These are phyloP conservation scores for Lasioglossum baleicum DNA, from an alignment of 1,140 invertebrate genomes.

Conservation along the genomic window DNA sequence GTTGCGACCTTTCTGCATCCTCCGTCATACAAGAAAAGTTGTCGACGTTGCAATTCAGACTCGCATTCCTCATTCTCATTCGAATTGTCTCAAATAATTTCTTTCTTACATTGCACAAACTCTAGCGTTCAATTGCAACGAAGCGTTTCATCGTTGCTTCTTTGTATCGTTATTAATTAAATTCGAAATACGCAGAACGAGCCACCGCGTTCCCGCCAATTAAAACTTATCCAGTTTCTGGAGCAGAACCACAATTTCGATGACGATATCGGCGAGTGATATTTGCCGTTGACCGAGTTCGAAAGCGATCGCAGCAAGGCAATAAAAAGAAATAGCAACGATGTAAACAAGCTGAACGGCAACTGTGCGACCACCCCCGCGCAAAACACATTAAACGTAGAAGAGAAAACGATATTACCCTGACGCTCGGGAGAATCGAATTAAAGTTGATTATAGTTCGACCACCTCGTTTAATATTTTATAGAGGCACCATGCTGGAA, in stretches of 20 bases:
- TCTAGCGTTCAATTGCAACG: too few species aligned
- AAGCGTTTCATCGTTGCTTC: too few species aligned
- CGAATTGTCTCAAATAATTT: too few species aligned
- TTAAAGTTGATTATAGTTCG: constrained; percentile 20
- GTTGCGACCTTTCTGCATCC: too few species aligned
- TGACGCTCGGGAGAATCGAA: constrained; percentile 2
- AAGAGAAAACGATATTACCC: not conserved
- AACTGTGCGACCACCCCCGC: not conserved
- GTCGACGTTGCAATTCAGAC: too few species aligned
- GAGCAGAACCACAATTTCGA: constrained; percentile 3
- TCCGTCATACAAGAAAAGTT: too few species aligned
- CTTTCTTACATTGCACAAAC: too few species aligned
- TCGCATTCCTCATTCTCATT: too few species aligned
- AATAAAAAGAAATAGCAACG: constrained; percentile 1
- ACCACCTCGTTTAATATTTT: not conserved
- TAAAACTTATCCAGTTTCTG: constrained; percentile 11
- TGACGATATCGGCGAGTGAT: not conserved
- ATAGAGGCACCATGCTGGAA: not conserved
- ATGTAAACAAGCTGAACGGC: not conserved
- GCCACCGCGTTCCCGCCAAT: not conserved
- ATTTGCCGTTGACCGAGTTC: not conserved
- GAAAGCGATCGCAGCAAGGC: not conserved
- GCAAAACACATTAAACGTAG: not conserved
- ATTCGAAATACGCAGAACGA: too few species aligned
- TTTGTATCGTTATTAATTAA: too few species aligned